These are phyloP conservation scores for Lindbergichthys nudifrons DNA, from an alignment of 2,797 vertebrate genomes.

Conservation along the genomic window DNA sequence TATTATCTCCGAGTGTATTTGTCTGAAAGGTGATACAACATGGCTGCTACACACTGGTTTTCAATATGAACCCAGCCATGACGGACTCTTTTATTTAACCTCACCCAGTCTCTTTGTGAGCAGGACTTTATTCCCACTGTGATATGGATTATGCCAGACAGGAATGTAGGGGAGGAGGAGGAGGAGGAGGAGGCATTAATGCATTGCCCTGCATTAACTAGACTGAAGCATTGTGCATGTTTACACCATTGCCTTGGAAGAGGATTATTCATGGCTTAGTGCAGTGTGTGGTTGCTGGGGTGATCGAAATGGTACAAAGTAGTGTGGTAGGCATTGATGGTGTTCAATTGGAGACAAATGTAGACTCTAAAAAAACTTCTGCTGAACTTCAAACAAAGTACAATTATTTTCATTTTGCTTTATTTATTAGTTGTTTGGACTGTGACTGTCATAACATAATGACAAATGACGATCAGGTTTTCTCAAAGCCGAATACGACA, in stretches of 20 bases:
- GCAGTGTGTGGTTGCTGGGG: constrained; percentile 43
- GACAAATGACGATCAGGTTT: no score
- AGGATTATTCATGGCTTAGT: constrained; percentile 76
- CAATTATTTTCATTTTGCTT: no score
- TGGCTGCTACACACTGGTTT: neutral
- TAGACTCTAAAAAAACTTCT: no score
- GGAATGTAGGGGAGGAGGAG: constrained; percentile 55
- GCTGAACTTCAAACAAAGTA: neutral
- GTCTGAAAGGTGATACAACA: neutral
- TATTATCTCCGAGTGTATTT: neutral
- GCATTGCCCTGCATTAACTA: constrained; percentile 48
- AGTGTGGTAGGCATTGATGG: constrained; percentile 4
- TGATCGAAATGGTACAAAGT: constrained; percentile 41
- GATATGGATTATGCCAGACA: constrained; percentile 70
- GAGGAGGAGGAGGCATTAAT: constrained; percentile 56
- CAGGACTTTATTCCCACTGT: constrained; percentile 57
- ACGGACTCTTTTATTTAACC: constrained; percentile 11
- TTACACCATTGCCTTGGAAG: constrained; percentile 66
- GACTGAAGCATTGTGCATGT: constrained; percentile 70
- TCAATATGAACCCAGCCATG: constrained; percentile 3
- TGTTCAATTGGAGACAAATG: neutral
- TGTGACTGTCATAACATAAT: no score
- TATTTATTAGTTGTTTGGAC: no score
- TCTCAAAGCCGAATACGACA: no score
- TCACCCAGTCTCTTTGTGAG: constrained; percentile 49